A percentile compares a stretch with the other conserved stretches of the same genome.
Conservation (phyloP, 1,140 invertebrate species). For the Agrypnia vestita region DNA sequence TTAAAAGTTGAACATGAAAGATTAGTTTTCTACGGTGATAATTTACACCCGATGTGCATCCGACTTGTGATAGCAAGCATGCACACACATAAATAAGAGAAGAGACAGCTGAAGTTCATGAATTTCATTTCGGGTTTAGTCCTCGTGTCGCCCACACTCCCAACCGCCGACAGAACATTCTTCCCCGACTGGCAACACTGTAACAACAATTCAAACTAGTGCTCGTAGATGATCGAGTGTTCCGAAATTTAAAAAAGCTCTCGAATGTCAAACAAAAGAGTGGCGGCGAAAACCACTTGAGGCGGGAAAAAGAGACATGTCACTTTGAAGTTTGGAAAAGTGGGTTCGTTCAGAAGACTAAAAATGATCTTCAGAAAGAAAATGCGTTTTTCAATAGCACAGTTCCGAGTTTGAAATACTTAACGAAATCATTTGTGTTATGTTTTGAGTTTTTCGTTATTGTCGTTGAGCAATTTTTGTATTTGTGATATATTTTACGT, state of each 20-base stretch:
- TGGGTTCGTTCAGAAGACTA: constrained; percentile 46
- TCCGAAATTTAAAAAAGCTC: neutral
- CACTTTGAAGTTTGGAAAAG: constrained; percentile 26
- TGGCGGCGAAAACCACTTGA: neutral
- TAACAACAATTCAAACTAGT: no score
- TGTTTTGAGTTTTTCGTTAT: constrained; percentile 11
- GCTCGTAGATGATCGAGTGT: neutral
- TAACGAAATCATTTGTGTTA: constrained; percentile 13
- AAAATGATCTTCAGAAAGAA: constrained; percentile 61
- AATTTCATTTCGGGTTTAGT: no score
- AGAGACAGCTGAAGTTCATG: no score
- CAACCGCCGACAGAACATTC: no score
- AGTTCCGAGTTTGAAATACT: constrained; percentile 21
- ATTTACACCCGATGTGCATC: no score
- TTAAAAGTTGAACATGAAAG: no score
- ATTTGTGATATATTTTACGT: constrained; percentile 15
- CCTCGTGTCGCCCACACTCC: no score
- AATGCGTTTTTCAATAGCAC: constrained; percentile 58
- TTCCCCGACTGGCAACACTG: no score
- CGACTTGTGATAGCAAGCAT: no score
- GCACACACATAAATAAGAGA: no score
- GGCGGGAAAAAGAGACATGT: neutral
- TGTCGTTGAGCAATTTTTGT: neutral
- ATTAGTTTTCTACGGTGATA: no score
- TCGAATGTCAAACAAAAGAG: neutral